Evolutionary conservation across 2,113 vertebrate species (phyloP).

Genomic region (Halichoeres trimaculatus): DNA sequence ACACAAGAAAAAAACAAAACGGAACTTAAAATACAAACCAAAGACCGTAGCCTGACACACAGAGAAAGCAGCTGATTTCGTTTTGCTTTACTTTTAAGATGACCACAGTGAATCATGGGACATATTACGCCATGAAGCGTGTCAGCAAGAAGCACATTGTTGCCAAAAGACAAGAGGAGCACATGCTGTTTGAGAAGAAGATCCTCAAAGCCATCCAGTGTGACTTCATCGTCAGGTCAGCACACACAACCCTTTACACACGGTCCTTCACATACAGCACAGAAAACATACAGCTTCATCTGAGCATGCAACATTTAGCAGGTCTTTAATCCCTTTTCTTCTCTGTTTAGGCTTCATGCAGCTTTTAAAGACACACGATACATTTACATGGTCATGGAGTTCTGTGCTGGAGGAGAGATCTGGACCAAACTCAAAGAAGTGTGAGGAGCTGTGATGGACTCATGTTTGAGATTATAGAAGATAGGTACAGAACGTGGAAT

Average conservation of each 20-base stretch:
- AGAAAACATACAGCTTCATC: background rate
- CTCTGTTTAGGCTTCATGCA: conserved; percentile 75
- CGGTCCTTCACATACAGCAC: background rate
- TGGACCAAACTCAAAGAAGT: conserved; percentile 88
- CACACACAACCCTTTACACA: background rate
- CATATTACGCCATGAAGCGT: conserved; percentile 83
- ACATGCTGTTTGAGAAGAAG: conserved; percentile 83
- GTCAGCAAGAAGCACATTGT: conserved; percentile 85
- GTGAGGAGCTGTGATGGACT: conserved; percentile 63
- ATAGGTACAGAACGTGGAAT: background rate
- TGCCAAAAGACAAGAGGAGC: conserved; percentile 81
- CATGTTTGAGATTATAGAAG: background rate
- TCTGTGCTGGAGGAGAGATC: conserved; percentile 86
- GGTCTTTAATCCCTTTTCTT: background rate
- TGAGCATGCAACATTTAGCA: background rate
- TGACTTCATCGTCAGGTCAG: conserved; percentile 82
- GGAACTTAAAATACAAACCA: too few species aligned
- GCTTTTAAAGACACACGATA: conserved; percentile 82
- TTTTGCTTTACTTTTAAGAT: conserved; percentile 65
- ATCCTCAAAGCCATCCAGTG: conserved; percentile 79
- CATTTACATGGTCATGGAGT: conserved; percentile 88
- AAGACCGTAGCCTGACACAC: too few species aligned
- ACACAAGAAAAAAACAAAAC: too few species aligned
- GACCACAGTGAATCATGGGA: conserved; percentile 76
- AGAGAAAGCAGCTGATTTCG: too few species aligned